phyloP scores from a whole-genome alignment of 1,140 invertebrate species.

The Drosophila gunungcola region DNA sequence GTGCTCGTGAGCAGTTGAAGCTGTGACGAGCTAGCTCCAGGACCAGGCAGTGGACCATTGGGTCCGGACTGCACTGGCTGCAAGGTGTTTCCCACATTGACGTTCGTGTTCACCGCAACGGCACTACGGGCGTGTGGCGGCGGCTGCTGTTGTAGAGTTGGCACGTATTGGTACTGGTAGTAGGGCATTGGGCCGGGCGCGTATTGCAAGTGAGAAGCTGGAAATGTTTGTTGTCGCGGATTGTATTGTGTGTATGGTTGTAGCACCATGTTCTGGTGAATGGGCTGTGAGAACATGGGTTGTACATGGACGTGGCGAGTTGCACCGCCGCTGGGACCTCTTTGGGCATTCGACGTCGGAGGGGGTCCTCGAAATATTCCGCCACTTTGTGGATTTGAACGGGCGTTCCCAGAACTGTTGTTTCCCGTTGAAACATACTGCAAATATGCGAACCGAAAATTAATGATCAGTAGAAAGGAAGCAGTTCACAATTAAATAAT shows the following conservation, averaged over 20 bases:
- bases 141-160: conserved; percentile 57
- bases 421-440: conserved; percentile 69
- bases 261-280: conserved; percentile 60
- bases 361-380: conserved; percentile 70
- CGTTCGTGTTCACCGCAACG: conserved; percentile 62
- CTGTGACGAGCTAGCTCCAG: conserved; percentile 58
- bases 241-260: conserved; percentile 64
- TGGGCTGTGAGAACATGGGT: conserved; percentile 61
- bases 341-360: conserved; percentile 50
- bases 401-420: conserved; percentile 58
- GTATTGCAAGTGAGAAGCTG: conserved; percentile 66
- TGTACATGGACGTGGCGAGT: conserved; percentile 67
- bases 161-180: conserved; percentile 71
- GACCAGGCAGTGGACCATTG: conserved; percentile 63
- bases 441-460: conserved; percentile 17
- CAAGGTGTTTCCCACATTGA: conserved; percentile 64
- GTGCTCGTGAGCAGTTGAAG: conserved; percentile 59
- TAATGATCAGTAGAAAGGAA: not conserved
- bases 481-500: not conserved
- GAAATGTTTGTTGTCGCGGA: conserved; percentile 67
- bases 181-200: conserved; percentile 52
- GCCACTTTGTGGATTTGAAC: conserved; percentile 64
- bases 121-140: conserved; percentile 62
- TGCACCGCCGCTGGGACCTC: conserved; percentile 40
- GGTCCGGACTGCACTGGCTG: conserved; percentile 66